Evolutionary conservation across 2,113 vertebrate genomes (phyloP).

Genomic region (rat (Rattus norvegicus)): DNA sequence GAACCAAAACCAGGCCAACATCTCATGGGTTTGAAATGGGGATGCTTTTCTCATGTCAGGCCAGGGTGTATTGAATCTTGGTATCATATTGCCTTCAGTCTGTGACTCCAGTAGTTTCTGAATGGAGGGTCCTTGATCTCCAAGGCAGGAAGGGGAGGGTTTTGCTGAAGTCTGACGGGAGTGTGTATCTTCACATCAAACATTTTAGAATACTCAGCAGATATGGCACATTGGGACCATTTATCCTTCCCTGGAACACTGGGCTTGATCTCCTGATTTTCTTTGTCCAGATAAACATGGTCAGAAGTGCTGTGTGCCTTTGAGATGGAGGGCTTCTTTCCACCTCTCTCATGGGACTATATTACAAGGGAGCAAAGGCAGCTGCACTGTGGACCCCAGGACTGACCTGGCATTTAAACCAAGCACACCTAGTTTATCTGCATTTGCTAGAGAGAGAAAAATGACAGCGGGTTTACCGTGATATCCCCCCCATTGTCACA

Average conservation of each 20-base stretch:
- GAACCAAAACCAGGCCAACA: neutral
- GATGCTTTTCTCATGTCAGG: neutral
- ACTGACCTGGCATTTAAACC: neutral
- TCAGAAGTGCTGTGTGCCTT: neutral
- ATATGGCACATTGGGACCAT: neutral
- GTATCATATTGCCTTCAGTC: neutral
- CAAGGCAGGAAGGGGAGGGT: neutral
- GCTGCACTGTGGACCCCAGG: neutral
- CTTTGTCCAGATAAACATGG: neutral
- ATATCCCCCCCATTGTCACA: neutral
- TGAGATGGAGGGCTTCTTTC: neutral
- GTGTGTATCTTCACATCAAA: too few relatives aligned
- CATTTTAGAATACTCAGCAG: neutral
- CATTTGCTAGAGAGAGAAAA: neutral
- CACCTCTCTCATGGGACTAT: accelerated
- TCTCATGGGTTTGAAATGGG: neutral
- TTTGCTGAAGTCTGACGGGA: neutral
- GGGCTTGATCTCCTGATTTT: neutral
- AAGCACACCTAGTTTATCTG: neutral
- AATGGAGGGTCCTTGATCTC: neutral
- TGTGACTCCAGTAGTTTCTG: neutral
- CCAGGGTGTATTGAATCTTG: neutral
- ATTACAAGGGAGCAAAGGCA: accelerated
- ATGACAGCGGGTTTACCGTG: neutral
- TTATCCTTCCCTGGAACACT: neutral